Base-by-base conservation (phyloP, 1,140 invertebrate species). In the Hestina assimilis region DNA sequence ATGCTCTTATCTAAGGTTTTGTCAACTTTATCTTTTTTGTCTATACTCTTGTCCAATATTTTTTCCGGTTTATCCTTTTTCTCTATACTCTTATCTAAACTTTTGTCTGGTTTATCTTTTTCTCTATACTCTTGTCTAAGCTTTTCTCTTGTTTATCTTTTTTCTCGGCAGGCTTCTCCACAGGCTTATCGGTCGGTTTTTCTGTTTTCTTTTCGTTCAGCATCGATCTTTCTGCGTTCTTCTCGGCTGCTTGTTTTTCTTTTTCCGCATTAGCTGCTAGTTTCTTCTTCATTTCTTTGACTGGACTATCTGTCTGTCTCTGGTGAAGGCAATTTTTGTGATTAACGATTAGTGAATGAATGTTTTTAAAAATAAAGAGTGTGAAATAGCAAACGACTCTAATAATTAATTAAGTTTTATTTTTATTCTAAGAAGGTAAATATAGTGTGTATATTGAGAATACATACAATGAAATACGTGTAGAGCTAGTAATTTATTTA, bases 271-370 rank as follows among this genome's bases (percentile, higher is more conserved):
- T 81, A 0, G 75, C 81, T 0, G 80, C 80, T 59, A 83, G 71
- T 72, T 87, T 87, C 68, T 87, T 87, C 60, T 85, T 87, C 76
- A 83, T 84, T 17, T 87, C 82, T 65, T 85, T 87, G 1, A 79
- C 82, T 7, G 83, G 83, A 53, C 72, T 83, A 46, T 81, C 77
- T 3, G 74, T 66, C 48, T 75, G 67, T 50, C 65, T 75, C 72
- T 78, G 71, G 1, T 11, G 17, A 15, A 15, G 24, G n/a, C n/a
- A n/a, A n/a, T n/a, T n/a, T n/a, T n/a, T n/a, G n/a, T n/a, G n/a
- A n/a, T n/a, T n/a, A n/a, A n/a, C n/a, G n/a, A n/a, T n/a, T n/a
- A n/a, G n/a, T n/a, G n/a, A n/a, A n/a, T n/a, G n/a, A n/a, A n/a
- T n/a, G n/a, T n/a, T n/a, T n/a, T n/a, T n/a, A n/a, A n/a, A n/a